Evolutionary conservation across 2,113 vertebrate genomes (phyloP), one percentile per base, ranked within the genome.

Genomic region (Stigmatopora nigra): DNA sequence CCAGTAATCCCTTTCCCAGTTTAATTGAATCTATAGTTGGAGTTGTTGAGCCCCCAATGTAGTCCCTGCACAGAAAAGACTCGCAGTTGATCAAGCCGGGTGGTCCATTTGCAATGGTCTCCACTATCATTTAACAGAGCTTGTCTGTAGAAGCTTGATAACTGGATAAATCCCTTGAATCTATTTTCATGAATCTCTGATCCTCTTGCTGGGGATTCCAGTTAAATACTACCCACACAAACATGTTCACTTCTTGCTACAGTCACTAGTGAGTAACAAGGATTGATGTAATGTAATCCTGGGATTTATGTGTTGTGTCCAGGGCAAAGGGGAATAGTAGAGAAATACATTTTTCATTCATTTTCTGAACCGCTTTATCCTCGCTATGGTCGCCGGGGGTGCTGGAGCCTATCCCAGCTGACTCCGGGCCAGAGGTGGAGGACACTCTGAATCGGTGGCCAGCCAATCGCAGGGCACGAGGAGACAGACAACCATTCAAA

Each of bases 141-240:
- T 87, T 73, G 83, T 85, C 81, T 87, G 84, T 79, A 81, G 51
- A 52, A 62, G 71, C 75, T 88, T 87, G 80, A 89, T 89, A 86
- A 89, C 82, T 81, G 81, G 64, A 78, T 81, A 71, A 86, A 85
- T 86, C 86, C 77, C 67, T 86, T 78, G 85, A 79, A 88, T 89
- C 82, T 84, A 78, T 82, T 87, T 89, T 86, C 72, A 80, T 83
- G 73, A 83, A 71, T 53, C 75, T 61, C 72, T 80, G 78, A 86
- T 84, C 86, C 78, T 79, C 71, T 78, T 58, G 56, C 64, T 76
- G 63, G 57, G 66, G 51, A 61, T 71, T 75, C 68, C 64, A 79
- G 61, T 69, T 63, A 67, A 66, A 57, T 59, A 65, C 66, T 68
- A 76, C 31, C 31, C 63, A 58, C 59, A 61, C 49, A 25, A 31